These are phyloP conservation scores for Lemur catta DNA, from an alignment of 2,797 vertebrate species.

Conservation along the genomic window DNA sequence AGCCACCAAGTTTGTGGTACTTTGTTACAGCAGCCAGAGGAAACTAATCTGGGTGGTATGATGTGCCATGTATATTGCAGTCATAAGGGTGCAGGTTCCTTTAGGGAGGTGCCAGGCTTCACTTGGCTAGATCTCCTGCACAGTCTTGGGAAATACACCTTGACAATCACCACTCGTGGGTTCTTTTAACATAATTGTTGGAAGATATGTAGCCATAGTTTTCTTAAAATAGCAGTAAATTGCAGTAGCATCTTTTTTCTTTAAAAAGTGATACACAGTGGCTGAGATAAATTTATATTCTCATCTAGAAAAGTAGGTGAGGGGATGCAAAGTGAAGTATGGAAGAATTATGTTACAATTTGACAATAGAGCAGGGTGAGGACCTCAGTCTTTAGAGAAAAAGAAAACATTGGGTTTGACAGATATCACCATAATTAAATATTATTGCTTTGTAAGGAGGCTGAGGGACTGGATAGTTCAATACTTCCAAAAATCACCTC, in stretches of 20 bases:
- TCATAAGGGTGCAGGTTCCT: background rate
- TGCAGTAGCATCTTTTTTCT: background rate
- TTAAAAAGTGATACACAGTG: background rate
- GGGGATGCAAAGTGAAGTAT: background rate
- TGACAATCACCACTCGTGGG: background rate
- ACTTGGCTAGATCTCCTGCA: background rate
- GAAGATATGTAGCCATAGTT: background rate
- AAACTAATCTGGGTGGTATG: background rate
- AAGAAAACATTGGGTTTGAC: background rate
- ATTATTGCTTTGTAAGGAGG: background rate
- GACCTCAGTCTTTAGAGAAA: background rate
- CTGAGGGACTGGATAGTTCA: background rate
- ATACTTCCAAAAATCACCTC: background rate
- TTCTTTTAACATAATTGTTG: background rate
- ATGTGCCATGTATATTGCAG: background rate
- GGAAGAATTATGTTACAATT: background rate
- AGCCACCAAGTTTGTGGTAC: background rate
- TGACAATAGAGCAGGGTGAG: background rate
- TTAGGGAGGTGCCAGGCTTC: background rate
- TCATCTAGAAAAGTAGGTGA: background rate
- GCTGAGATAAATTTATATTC: conserved; percentile 30
- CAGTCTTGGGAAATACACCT: background rate
- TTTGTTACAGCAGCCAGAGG: background rate
- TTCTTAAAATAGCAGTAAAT: conserved; percentile 34
- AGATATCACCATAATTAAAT: background rate